Evolutionary conservation across 2,888 invertebrate genomes (phyloP).

Genomic region (Apotomis capreana): DNA sequence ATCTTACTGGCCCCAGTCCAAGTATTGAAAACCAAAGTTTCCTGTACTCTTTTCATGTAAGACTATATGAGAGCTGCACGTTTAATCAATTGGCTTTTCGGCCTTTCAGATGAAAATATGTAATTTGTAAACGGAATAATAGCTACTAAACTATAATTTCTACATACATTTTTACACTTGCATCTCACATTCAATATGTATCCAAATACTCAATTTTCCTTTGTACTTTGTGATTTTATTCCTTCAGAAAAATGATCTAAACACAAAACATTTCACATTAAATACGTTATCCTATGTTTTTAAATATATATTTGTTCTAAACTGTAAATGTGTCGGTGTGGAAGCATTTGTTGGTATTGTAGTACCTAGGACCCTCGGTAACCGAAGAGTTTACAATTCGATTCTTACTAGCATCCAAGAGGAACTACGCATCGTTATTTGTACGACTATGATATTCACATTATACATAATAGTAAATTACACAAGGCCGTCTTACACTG

Average conservation of each 20-base stretch:
- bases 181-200: slow-evolving; percentile 58
- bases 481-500: background rate
- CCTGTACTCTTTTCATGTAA: background rate
- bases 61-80: slow-evolving; percentile 17
- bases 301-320: slow-evolving; percentile 43
- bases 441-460: slow-evolving; percentile 14
- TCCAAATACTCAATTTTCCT: slow-evolving; percentile 51
- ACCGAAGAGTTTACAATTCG: slow-evolving; percentile 1
- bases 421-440: slow-evolving; percentile 24
- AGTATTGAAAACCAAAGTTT: slow-evolving; percentile 15
- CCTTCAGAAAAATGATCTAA: slow-evolving; percentile 68
- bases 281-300: slow-evolving; percentile 53
- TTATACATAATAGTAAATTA: slow-evolving; percentile 1
- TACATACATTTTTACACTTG: slow-evolving; percentile 69
- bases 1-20: slow-evolving; percentile 13
- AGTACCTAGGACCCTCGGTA: slow-evolving; percentile 19
- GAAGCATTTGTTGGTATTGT: slow-evolving; percentile 31
- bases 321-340: slow-evolving; percentile 30
- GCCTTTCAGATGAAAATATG: slow-evolving; percentile 26
- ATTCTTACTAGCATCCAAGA: slow-evolving; percentile 6
- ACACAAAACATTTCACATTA: slow-evolving; percentile 65
- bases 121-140: slow-evolving; percentile 36
- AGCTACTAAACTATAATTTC: slow-evolving; percentile 33
- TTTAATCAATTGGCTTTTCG: slow-evolving; percentile 8
- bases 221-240: slow-evolving; percentile 76